Percentiles rank a stretch among this genome's conserved stretches.
Conservation (phyloP, 2,797 vertebrate genomes). For the Amblyopsis hoosieri region DNA sequence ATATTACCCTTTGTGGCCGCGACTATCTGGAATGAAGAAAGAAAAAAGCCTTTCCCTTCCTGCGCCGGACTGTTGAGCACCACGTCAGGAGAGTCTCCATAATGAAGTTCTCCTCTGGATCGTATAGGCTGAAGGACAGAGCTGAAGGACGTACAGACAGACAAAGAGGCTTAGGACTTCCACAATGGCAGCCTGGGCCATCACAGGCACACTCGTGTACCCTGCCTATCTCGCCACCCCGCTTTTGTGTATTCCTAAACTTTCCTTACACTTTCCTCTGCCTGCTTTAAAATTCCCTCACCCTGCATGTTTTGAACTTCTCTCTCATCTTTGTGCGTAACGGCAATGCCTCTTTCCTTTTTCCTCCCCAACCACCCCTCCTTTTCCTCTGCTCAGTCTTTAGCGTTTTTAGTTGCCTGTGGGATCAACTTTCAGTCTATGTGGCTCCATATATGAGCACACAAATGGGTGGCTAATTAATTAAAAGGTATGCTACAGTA, state of each 20-base stretch:
- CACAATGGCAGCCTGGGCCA: conserved; percentile 14
- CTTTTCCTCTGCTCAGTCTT: too few relatives aligned
- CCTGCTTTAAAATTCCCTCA: too few relatives aligned
- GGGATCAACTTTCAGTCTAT: too few relatives aligned
- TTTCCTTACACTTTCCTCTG: too few relatives aligned
- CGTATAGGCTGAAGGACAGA: conserved; percentile 50
- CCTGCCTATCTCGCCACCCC: conserved; percentile 8
- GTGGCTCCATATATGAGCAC: too few relatives aligned
- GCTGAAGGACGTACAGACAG: conserved; percentile 43
- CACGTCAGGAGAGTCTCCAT: conserved; percentile 13
- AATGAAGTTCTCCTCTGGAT: not conserved
- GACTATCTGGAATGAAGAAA: conserved; percentile 23
- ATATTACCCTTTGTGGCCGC: conserved; percentile 26
- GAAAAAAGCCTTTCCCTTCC: conserved; percentile 15
- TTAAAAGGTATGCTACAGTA: too few relatives aligned
- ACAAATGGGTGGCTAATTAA: too few relatives aligned
- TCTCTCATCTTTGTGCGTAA: too few relatives aligned
- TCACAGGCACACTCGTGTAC: conserved; percentile 11
- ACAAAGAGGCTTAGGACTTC: conserved; percentile 42
- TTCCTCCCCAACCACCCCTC: too few relatives aligned
- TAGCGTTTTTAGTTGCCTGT: too few relatives aligned
- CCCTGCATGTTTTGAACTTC: too few relatives aligned
- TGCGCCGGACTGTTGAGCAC: conserved; percentile 16
- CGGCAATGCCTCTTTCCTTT: too few relatives aligned
- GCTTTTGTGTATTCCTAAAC: not conserved